Conservation (phyloP, 2,113 vertebrate species). For the Emydocephalus ijimae region DNA sequence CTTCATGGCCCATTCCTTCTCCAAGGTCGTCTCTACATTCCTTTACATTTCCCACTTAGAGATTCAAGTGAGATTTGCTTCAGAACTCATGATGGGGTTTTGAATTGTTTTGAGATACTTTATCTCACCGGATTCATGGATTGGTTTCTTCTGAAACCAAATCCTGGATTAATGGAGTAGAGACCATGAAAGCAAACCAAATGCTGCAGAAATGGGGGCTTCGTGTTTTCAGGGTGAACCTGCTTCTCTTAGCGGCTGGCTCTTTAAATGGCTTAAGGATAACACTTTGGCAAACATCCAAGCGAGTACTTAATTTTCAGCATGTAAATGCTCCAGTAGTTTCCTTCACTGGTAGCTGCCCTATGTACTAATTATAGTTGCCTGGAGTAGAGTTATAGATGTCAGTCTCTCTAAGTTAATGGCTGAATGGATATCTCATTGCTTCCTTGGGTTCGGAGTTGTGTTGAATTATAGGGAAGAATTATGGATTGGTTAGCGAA, state of each 20-base stretch:
- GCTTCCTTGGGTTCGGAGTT: background rate
- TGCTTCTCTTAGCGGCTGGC: constrained; percentile 13
- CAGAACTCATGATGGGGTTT: background rate
- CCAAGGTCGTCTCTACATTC: background rate
- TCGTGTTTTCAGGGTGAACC: background rate
- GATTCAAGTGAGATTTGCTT: background rate
- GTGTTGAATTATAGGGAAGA: background rate
- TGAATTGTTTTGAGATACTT: background rate
- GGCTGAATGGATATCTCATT: background rate
- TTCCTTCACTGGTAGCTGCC: constrained; percentile 5
- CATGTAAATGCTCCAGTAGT: constrained; percentile 6
- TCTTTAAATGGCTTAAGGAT: background rate
- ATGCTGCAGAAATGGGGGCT: constrained; percentile 6
- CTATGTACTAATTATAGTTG: constrained; percentile 20
- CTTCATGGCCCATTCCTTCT: background rate
- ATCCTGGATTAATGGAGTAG: constrained; percentile 14
- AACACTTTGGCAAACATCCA: background rate
- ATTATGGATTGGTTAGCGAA: background rate
- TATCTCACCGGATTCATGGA: background rate
- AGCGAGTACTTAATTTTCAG: constrained; percentile 14
- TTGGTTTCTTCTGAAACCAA: background rate
- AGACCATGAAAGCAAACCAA: background rate
- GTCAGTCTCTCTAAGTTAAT: background rate
- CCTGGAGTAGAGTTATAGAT: constrained; percentile 13
- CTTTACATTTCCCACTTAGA: background rate